Conservation (phyloP, 1,140 invertebrate species). For the Cydia strobilella region DNA sequence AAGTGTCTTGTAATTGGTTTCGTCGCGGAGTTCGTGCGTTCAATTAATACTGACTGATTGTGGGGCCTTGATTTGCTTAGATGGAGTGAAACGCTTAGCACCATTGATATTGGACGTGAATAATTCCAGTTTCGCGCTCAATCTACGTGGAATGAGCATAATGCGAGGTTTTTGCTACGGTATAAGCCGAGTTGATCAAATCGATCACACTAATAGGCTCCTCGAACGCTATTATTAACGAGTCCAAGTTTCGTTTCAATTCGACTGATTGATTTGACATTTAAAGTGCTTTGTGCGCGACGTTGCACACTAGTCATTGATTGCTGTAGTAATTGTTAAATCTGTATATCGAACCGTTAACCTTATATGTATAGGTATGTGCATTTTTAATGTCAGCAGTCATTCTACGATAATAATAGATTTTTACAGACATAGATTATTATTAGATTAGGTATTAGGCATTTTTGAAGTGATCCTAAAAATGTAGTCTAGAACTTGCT, state of each 20-base stretch:
- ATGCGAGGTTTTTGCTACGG: slow-evolving; percentile 20
- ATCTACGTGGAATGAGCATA: slow-evolving; percentile 11
- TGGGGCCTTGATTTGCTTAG: slow-evolving; percentile 32
- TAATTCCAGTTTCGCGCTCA: slow-evolving; percentile 8
- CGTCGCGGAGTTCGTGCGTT: slow-evolving; percentile 36
- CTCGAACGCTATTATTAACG: background rate
- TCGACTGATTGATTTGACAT: slow-evolving; percentile 12
- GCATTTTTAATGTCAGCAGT: background rate
- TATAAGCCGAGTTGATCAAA: background rate
- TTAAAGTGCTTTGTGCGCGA: slow-evolving; percentile 9
- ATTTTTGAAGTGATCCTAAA: too few species aligned
- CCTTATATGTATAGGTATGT: background rate
- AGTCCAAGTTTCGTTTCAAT: slow-evolving; percentile 5
- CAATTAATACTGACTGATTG: slow-evolving; percentile 41
- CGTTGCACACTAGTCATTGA: background rate
- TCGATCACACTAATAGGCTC: slow-evolving; percentile 13
- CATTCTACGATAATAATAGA: too few species aligned
- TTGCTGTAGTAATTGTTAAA: background rate
- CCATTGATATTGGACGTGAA: slow-evolving; percentile 23
- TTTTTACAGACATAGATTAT: too few species aligned
- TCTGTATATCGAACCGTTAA: background rate
- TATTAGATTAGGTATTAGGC: too few species aligned
- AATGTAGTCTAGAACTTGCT: too few species aligned
- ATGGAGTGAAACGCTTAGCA: slow-evolving; percentile 15
- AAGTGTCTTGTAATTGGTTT: slow-evolving; percentile 55